Evolutionary conservation across 2,797 vertebrate species (phyloP), one percentile per base, ranked within the genome.

Genomic region (Streptopelia turtur): DNA sequence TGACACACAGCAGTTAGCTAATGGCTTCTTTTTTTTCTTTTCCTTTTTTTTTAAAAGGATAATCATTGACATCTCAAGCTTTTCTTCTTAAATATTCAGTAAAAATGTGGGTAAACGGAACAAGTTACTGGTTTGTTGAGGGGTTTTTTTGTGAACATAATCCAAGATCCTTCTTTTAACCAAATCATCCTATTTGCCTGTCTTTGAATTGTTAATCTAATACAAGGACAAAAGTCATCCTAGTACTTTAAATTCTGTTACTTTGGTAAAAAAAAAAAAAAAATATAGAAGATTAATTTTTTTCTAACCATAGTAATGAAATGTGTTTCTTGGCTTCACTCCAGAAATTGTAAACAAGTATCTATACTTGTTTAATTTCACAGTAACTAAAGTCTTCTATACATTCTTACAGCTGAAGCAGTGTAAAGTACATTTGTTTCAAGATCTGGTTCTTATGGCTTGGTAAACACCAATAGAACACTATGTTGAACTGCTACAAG

Each of bases 331-430:
- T 97, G 89, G 69, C 75, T 92, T 89, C 57, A 78, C 0, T 21
- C 78, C 70, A 91, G 31, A 16, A 81, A 92, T 24, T 89, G 57
- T 93, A 93, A 94, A 92, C 65, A 94, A 77, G 47, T 89, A 90
- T 83, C 83, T 93, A 27, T 87, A 78, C 64, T 83, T 68, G 47
- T 92, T 93, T 95, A 96, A 95, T 96, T 94, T 95, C 83, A 88
- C 41, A 69, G 78, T 77, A 95, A 94, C 92, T 94, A 91, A 91
- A 27, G 49, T 68, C 57, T 85, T 93, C 66, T 84, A 50, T 82
- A 79, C 52, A 69, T 90, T 92, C 50, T 85, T 83, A 68, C 22
- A 87, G 60, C 49, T 84, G 74, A 90, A 91, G 76, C 49, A 55
- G 45, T 87, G 80, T 86, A 52, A 91, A 83, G 70, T 59, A 71